Base-by-base conservation (phyloP, 2,797 vertebrate species). In the Hapalemur alaotrensis region DNA sequence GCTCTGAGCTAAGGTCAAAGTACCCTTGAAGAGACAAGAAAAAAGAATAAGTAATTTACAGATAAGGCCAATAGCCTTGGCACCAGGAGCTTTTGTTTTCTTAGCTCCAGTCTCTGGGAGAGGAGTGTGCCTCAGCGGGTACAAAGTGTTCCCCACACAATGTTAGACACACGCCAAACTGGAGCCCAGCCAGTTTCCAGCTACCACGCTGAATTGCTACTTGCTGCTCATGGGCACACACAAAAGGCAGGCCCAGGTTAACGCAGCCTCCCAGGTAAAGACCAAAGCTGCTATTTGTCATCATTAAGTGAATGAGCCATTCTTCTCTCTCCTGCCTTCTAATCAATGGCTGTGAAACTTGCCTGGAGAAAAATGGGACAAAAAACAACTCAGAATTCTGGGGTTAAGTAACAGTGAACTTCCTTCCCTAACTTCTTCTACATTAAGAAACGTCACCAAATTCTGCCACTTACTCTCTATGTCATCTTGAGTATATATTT, bases 81-180 rank as follows among this genome's bases (percentile, higher is more conserved):
- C 97, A 97, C 32, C 20, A 41, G 95, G 80, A 90, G 38, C 86
- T 97, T 98, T 97, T 97, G 91, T 97, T 98, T 97, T 92, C 84
- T 95, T 88, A 70, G 63, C 98, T 97, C 48, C 78, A 76, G 93
- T 95, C 96, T 94, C 93, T 95, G 91, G 98, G 97, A 98, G 98
- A 98, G 98, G 97, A 98, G 98, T 65, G 43, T 97, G 98, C 87
- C 98, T 96, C 95, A 63, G 93, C 96, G 84, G 97, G 98, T 97
- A 98, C 98, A 98, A 73, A 98, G 96, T 84, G 97, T 98, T 99
- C 98, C 95, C 48, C 70, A 92, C 98, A 98, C 98, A 99, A 98
- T 98, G 98, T 98, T 92, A 98, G 98, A 97, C 99, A 98, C 98
- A 98, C 96, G 96, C 98, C 98, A 98, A 92, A 12, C 25, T 97